Evolutionary conservation across 2,888 invertebrate species (phyloP), one percentile per base, ranked within the genome.

Genomic region (Cephus rjabovi): DNA sequence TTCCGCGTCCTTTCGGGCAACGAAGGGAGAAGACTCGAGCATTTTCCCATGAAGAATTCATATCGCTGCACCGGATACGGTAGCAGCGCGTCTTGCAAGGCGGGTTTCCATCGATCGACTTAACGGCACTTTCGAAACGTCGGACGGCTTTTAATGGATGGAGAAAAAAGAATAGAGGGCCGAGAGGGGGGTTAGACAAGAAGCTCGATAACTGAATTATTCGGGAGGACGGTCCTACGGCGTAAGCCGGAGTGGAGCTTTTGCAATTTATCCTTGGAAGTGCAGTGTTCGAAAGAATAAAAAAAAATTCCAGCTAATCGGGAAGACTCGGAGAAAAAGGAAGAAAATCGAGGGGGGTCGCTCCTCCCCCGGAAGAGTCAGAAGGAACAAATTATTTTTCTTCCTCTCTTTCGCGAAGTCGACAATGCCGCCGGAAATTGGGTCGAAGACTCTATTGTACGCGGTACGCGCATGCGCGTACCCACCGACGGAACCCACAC

Each of bases 191-290:
- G 23, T 9, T 0, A 23, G 23, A 56, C 56, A 56, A 56, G 56
- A 56, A 56, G 56, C 56, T 85, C 87, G 86, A 88, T 89, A 89
- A 90, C 85, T 88, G 87, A 89, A 88, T 90, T 88, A 89, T 85
- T 87, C 83, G 82, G 84, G 83, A 86, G 85, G 85, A 23, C 56
- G 56, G 23, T 56, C 23, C 56, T 6, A 56, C 9, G 9, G 23
- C 2, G 23, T 23, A 56, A 56, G 9, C 9, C 23, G 6, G 9
- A 56, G 3, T 56, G 56, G 23, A 56, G 56, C 23, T 56, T 56
- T 15, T 1, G 56, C 23, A 56, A 56, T 23, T 56, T 56, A 23
- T 23, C 23, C 23, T 2, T 15, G 0, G 23, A 56, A 56, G 56
- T 56, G 56, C 56, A 56, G 56, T 9, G 23, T 56, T 56, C 35